Evolutionary conservation across 2,113 vertebrate species (phyloP).

Genomic region (Bombycilla garrulus): DNA sequence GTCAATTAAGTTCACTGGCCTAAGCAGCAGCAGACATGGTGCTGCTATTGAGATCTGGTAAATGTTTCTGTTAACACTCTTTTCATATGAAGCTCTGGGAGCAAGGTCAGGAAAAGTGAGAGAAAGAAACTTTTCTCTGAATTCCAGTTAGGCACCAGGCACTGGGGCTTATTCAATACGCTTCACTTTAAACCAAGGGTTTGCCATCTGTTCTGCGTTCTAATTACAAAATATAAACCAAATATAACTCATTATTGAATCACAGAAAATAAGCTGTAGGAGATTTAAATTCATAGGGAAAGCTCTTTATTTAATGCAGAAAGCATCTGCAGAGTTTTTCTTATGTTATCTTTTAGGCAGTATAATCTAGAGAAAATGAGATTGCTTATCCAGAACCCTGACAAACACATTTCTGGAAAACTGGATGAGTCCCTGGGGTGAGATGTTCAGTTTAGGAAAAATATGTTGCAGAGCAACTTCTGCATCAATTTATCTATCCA

Average conservation of each 20-base stretch:
- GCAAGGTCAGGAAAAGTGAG: background rate
- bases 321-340: slow-evolving; percentile 23
- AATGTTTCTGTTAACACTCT: background rate
- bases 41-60: background rate
- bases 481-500: background rate
- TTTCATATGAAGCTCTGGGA: background rate
- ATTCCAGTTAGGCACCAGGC: background rate
- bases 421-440: background rate
- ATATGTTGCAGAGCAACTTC: background rate
- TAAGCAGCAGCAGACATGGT: background rate
- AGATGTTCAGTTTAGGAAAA: background rate
- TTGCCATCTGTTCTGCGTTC: slow-evolving; percentile 58
- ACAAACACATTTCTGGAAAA: background rate
- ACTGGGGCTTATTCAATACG: background rate
- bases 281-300: slow-evolving; percentile 22
- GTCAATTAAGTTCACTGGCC: background rate
- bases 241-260: slow-evolving; percentile 26
- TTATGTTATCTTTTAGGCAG: background rate
- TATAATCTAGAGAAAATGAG: background rate
- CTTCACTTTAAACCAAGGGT: background rate
- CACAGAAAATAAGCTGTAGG: background rate
- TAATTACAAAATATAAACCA: slow-evolving; percentile 49
- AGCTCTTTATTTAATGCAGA: slow-evolving; percentile 31
- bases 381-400: background rate
- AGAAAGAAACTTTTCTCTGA: background rate